A percentile compares a stretch with the other conserved stretches of the same genome.
Evolutionary conservation across 2,888 invertebrate species (phyloP).

Genomic region (Leucoma salicis): DNA sequence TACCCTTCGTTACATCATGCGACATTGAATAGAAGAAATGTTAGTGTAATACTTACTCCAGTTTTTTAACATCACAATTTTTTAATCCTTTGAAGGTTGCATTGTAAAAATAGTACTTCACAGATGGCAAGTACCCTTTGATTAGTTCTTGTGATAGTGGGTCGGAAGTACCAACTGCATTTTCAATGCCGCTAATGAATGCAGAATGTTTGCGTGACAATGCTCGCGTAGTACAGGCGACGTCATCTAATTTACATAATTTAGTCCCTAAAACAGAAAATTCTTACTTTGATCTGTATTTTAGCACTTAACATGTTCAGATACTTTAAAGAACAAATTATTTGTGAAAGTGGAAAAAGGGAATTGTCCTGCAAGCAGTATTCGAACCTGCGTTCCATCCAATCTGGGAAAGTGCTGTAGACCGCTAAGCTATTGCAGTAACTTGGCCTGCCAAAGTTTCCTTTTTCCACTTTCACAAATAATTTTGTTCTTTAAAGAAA

Average conservation of each 20-base stretch:
- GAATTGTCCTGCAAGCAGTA: too few relatives aligned
- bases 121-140: background rate
- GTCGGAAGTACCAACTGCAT: constrained; percentile 1
- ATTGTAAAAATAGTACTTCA: background rate
- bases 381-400: too few relatives aligned
- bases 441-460: too few relatives aligned
- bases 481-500: too few relatives aligned
- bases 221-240: background rate
- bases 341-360: too few relatives aligned
- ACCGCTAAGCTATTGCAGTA: too few relatives aligned
- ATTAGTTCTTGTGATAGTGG: background rate
- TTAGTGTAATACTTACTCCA: background rate
- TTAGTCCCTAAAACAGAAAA: background rate
- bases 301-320: too few relatives aligned
- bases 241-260: background rate
- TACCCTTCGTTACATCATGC: too few relatives aligned
- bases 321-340: too few relatives aligned
- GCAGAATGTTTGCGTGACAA: background rate
- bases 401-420: too few relatives aligned
- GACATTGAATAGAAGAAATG: background rate
- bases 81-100: background rate
- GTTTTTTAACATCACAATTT: background rate
- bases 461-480: too few relatives aligned
- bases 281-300: too few relatives aligned
- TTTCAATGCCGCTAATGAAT: background rate